A percentile compares a stretch with the other conserved stretches of the same genome.
Conservation (phyloP, 2,888 invertebrate species). For the Lamellibrachia columna region DNA sequence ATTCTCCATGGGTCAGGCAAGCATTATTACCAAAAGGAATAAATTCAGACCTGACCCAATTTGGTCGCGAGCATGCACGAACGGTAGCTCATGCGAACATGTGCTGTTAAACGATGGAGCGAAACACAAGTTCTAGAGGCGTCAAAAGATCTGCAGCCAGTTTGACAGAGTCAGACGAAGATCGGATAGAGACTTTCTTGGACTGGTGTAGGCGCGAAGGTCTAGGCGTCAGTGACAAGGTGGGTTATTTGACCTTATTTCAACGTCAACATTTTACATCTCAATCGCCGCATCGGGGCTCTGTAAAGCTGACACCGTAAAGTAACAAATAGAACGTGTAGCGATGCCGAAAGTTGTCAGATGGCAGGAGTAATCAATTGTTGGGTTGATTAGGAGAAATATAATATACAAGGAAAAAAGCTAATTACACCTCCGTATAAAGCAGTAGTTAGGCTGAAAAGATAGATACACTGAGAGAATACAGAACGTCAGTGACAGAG, state of each 20-base stretch:
- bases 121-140: neutral
- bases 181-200: conserved; percentile 16
- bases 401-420: too few relatives aligned
- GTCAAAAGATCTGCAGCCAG: neutral
- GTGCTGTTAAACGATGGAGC: neutral
- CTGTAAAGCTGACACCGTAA: neutral
- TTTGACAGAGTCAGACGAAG: neutral
- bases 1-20: too few relatives aligned
- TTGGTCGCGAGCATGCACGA: neutral
- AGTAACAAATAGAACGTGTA: neutral
- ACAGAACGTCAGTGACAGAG: too few relatives aligned
- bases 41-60: conserved; percentile 8
- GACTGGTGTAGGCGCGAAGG: conserved; percentile 1
- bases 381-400: too few relatives aligned
- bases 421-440: too few relatives aligned
- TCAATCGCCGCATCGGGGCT: neutral
- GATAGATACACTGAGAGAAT: too few relatives aligned
- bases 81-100: neutral
- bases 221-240: neutral
- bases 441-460: too few relatives aligned
- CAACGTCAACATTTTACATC: neutral
- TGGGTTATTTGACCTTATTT: neutral
- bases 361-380: neutral
- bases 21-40: neutral
- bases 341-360: neutral